A percentile compares a stretch with the other conserved stretches of the same genome.
These are phyloP conservation scores for Equus przewalskii DNA, from an alignment of 2,113 vertebrate species.

Conservation along the genomic window DNA sequence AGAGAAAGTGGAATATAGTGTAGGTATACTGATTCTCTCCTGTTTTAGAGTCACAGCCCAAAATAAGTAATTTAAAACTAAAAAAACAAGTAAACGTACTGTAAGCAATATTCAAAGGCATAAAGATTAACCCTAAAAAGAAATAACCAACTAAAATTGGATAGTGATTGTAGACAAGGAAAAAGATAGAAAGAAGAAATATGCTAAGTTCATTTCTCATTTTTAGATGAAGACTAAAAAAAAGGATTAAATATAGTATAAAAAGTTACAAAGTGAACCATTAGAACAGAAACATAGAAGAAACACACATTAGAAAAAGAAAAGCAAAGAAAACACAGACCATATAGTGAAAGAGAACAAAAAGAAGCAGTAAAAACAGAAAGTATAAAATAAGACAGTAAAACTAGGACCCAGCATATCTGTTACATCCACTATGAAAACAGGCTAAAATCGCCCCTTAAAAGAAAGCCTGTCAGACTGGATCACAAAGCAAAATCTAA, in stretches of 20 bases:
- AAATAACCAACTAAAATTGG: not conserved
- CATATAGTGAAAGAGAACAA: not conserved
- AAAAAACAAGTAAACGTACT: not conserved
- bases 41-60: not conserved
- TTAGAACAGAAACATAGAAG: constrained; percentile 2
- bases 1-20: not conserved
- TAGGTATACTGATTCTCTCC: not conserved
- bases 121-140: not conserved
- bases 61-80: not conserved
- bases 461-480: not conserved
- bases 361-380: not conserved
- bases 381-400: not conserved
- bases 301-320: not conserved
- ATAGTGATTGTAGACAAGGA: not conserved
- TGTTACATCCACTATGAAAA: not conserved
- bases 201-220: not conserved
- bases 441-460: not conserved
- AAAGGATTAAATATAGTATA: not conserved
- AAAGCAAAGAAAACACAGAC: not conserved
- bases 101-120: not conserved
- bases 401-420: not conserved
- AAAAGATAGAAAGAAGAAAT: not conserved
- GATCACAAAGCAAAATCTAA: constrained; percentile 43
- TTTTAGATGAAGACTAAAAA: not conserved
- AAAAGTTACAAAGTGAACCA: not conserved